phyloP scores from a whole-genome alignment of 2,888 invertebrate genomes.

The Lepetodrilus schrolli region DNA sequence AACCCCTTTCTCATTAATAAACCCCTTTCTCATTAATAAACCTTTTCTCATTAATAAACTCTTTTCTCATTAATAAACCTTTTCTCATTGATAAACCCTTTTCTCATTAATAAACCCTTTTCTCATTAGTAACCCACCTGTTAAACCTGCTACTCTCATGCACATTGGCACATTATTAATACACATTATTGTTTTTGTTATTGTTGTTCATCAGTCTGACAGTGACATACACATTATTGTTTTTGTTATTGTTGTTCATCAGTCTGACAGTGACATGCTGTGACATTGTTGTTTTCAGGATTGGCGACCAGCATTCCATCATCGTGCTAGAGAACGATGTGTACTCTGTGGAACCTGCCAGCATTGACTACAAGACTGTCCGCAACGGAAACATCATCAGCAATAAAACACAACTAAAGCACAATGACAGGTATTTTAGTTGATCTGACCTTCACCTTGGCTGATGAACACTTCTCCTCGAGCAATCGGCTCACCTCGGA shows the following conservation, averaged over 20 bases:
- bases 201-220: background rate
- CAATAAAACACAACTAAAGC: slow-evolving; percentile 75
- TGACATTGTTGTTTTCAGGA: no score
- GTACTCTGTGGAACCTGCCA: slow-evolving; percentile 73
- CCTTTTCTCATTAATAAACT: no score
- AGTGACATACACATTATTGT: background rate
- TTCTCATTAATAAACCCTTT: no score
- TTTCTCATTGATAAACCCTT: no score
- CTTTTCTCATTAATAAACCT: no score
- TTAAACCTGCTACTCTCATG: background rate
- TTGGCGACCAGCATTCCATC: slow-evolving; percentile 77
- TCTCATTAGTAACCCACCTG: no score
- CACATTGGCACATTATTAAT: background rate
- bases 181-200: background rate
- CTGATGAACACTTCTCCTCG: no score
- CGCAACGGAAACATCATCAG: slow-evolving; percentile 77
- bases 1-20: no score
- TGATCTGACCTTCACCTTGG: no score
- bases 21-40: no score
- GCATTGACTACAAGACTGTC: slow-evolving; percentile 74
- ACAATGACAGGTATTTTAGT: slow-evolving; percentile 78
- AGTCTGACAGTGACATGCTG: background rate
- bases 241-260: background rate
- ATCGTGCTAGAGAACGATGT: slow-evolving; percentile 71
- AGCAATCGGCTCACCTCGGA: no score